Percentiles rank a stretch among this genome's conserved stretches.
These are phyloP conservation scores for Coelopa pilipes DNA, from an alignment of 2,888 invertebrate genomes.

Conservation along the genomic window DNA sequence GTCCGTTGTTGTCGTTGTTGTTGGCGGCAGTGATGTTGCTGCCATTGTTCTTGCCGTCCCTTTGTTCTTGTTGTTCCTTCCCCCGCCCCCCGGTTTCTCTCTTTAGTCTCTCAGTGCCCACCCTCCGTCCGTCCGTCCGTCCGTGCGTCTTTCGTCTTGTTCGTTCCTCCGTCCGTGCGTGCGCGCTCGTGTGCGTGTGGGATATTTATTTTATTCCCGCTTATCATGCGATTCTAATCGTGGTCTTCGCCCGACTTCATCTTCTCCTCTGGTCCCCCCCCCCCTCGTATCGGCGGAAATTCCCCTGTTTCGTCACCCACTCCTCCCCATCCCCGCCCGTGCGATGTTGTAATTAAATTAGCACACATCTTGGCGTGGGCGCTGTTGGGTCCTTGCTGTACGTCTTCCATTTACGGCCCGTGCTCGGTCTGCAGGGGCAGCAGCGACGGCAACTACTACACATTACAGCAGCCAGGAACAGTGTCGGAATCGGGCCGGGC, in stretches of 20 bases:
- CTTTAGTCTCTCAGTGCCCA: not conserved
- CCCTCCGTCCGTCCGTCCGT: not conserved
- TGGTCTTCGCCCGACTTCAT: not conserved
- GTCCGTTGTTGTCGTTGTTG: not conserved
- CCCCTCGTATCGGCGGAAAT: no score
- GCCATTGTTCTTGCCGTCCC: not conserved
- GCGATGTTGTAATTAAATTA: slow-evolving; percentile 26
- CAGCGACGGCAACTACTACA: no score
- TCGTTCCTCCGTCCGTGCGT: not conserved
- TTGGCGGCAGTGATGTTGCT: not conserved
- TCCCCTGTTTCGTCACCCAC: not conserved
- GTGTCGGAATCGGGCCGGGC: no score
- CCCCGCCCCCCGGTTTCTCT: not conserved
- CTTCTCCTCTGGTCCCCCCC: no score
- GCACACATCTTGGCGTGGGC: slow-evolving; percentile 13
- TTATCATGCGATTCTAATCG: slow-evolving; percentile 25
- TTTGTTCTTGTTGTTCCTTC: not conserved
- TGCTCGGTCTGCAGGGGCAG: no score
- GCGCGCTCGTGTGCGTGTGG: not conserved
- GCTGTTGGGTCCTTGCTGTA: slow-evolving; percentile 6
- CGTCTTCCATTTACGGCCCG: no score
- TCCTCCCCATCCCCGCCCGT: not conserved
- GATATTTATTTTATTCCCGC: slow-evolving; percentile 21
- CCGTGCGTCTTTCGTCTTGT: not conserved
- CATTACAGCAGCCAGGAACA: no score